These are phyloP conservation scores for Tyrannus savana DNA, from an alignment of 2,113 vertebrate genomes.

Conservation along the genomic window DNA sequence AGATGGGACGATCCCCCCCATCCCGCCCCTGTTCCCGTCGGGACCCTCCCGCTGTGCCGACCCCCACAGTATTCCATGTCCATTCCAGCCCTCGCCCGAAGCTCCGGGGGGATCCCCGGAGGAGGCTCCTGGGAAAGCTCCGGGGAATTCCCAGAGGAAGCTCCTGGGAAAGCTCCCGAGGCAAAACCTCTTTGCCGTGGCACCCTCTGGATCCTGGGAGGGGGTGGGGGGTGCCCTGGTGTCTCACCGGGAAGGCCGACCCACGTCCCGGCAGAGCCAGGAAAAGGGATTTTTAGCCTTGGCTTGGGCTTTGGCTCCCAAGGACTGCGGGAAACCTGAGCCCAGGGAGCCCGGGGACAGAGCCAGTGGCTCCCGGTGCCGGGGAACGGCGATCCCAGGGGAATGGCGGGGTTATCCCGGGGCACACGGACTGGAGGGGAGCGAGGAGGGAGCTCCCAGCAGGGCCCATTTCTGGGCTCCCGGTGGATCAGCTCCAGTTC, in stretches of 20 bases:
- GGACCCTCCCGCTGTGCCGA: neutral
- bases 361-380: neutral
- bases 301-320: neutral
- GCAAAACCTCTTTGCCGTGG: neutral
- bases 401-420: neutral
- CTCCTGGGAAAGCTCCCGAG: neutral
- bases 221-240: neutral
- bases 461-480: neutral
- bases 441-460: neutral
- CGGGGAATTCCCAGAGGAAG: neutral
- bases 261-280: neutral
- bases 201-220: neutral
- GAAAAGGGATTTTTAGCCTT: neutral
- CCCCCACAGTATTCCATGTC: neutral
- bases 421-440: neutral
- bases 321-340: neutral
- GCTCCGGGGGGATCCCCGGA: neutral
- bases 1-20: neutral
- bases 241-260: neutral
- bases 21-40: accelerated
- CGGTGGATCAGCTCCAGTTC: neutral
- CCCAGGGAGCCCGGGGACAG: neutral
- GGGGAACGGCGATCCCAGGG: neutral
- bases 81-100: neutral
- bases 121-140: neutral